Conservation (phyloP, 2,113 vertebrate species). For the Nicator chloris region DNA sequence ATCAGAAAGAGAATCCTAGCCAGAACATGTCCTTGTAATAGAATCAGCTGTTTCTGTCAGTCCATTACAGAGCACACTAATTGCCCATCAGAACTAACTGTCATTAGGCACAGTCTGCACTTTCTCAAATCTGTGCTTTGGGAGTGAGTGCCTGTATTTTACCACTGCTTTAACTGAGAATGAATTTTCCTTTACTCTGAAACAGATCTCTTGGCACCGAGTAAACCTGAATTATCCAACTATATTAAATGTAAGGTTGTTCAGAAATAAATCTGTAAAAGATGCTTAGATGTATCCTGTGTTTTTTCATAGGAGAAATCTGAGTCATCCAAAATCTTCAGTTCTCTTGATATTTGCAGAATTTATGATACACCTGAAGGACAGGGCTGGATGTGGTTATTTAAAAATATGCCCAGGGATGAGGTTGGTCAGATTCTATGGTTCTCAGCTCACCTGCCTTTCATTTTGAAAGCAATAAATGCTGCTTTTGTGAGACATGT, state of each 20-base stretch:
- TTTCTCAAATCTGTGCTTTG: conserved; percentile 51
- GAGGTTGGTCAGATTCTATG: background rate
- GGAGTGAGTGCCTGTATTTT: conserved; percentile 26
- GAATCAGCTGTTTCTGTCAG: conserved; percentile 57
- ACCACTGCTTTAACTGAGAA: conserved; percentile 16
- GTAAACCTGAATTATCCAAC: background rate
- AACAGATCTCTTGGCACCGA: conserved; percentile 36
- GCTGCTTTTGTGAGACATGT: background rate
- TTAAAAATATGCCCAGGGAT: background rate
- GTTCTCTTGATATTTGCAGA: background rate
- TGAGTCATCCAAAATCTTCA: background rate
- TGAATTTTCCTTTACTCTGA: conserved; percentile 34
- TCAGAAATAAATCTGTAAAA: background rate
- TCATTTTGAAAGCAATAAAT: background rate
- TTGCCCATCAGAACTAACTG: conserved; percentile 43
- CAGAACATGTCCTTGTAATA: conserved; percentile 54
- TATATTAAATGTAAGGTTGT: background rate
- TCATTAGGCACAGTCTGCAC: conserved; percentile 61
- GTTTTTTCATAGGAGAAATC: background rate
- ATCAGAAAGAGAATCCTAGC: conserved; percentile 23
- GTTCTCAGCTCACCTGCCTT: background rate
- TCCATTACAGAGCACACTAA: conserved; percentile 53
- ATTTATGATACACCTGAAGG: background rate
- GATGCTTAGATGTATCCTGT: background rate
- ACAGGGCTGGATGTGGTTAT: background rate